Evolutionary conservation across 2,888 invertebrate genomes (phyloP).

Genomic region (Spicauda simplicius): DNA sequence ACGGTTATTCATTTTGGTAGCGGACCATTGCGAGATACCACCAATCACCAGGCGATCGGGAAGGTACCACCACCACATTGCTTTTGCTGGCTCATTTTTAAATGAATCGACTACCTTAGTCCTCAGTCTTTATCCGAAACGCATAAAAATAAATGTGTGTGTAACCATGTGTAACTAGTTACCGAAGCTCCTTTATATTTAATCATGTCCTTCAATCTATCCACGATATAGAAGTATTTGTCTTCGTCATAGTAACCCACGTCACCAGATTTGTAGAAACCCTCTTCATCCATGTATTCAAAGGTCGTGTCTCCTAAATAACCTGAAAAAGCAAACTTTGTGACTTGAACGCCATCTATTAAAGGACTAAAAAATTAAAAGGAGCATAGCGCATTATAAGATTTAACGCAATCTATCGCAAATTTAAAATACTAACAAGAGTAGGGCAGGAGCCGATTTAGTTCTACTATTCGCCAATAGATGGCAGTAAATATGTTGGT

Average conservation of each 20-base stretch:
- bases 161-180: neutral
- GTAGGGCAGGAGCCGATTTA: neutral
- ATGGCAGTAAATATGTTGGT: neutral
- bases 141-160: no score
- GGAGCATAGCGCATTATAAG: no score
- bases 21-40: no score
- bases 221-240: conserved; percentile 39
- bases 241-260: conserved; percentile 52
- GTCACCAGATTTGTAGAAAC: conserved; percentile 52
- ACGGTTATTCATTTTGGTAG: no score
- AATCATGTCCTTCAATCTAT: conserved; percentile 52
- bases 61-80: no score
- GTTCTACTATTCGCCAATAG: neutral
- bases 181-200: conserved; percentile 34
- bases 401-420: no score
- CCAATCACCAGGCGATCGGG: no score
- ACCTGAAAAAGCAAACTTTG: conserved; percentile 31
- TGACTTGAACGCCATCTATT: neutral
- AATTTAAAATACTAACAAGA: no score
- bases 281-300: conserved; percentile 49
- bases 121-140: no score
- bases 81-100: no score
- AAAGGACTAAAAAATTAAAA: neutral
- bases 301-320: conserved; percentile 42
- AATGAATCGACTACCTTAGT: no score